These are phyloP conservation scores for Poecile montanus DNA, from an alignment of 2,797 vertebrate genomes.

Conservation along the genomic window DNA sequence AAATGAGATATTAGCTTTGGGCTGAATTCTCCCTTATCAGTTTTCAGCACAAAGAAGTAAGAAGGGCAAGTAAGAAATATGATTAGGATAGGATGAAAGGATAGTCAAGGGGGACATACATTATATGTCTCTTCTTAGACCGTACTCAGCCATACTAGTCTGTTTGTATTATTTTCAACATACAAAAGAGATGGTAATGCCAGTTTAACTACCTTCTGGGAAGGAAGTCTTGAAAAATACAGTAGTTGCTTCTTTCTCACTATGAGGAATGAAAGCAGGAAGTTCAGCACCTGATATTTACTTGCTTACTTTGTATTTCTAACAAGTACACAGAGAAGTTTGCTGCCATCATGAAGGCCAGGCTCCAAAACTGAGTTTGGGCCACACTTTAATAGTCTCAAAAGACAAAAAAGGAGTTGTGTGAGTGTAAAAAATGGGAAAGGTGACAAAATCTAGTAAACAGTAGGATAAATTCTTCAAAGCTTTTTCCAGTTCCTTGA, in stretches of 20 bases:
- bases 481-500: not conserved
- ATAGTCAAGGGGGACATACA: not conserved
- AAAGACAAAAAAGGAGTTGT: not conserved
- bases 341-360: rapidly evolving
- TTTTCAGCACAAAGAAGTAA: not conserved
- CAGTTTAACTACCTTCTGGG: not conserved
- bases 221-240: not conserved
- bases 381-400: not conserved
- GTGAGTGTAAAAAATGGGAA: not conserved
- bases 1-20: not conserved
- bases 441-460: not conserved
- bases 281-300: not conserved
- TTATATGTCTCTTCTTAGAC: not conserved
- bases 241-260: not conserved
- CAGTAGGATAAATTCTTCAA: not conserved
- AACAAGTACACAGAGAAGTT: not conserved
- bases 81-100: not conserved
- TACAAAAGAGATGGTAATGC: not conserved
- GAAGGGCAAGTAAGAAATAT: not conserved
- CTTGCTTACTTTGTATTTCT: not conserved
- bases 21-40: not conserved
- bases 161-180: not conserved
- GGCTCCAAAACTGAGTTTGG: not conserved
- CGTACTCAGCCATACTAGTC: not conserved
- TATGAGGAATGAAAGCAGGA: not conserved